phyloP scores from a whole-genome alignment of 2,113 vertebrate genomes.

The Mohoua ochrocephala region DNA sequence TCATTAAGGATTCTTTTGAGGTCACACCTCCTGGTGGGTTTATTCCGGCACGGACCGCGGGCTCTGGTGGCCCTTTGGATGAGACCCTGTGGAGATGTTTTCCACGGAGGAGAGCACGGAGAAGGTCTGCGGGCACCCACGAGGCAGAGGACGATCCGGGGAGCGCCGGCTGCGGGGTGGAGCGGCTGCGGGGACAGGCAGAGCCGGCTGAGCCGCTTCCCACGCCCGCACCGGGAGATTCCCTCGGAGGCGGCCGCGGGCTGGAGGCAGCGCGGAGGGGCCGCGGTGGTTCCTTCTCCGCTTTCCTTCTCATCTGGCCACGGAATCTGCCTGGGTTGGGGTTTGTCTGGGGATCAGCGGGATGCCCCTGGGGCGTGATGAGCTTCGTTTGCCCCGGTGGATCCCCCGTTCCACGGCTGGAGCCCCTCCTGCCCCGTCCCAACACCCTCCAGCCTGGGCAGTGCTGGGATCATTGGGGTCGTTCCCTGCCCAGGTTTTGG shows the following conservation, averaged over 20 bases:
- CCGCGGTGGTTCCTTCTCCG: rapidly evolving
- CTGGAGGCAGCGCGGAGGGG: not conserved
- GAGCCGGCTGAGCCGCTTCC: constrained; percentile 39
- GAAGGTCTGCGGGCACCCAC: rapidly evolving
- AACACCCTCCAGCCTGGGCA: rapidly evolving
- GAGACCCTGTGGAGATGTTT: rapidly evolving
- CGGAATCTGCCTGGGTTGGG: rapidly evolving
- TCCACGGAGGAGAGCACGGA: rapidly evolving
- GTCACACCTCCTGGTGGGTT: not conserved
- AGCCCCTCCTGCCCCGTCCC: not conserved
- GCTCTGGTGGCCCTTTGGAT: rapidly evolving
- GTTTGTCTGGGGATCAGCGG: not conserved
- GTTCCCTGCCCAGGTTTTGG: not conserved
- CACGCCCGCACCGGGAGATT: not conserved
- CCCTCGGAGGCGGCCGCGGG: not conserved
- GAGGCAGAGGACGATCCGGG: rapidly evolving
- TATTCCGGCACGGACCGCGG: rapidly evolving
- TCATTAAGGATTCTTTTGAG: not conserved
- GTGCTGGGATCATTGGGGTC: not conserved
- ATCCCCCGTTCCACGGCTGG: rapidly evolving
- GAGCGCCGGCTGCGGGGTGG: not conserved
- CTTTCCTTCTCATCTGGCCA: not conserved
- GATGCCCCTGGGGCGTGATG: rapidly evolving
- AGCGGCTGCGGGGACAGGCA: not conserved
- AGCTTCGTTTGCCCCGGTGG: not conserved